Percentiles rank a stretch among this genome's conserved stretches.
Conservation (phyloP, 2,797 vertebrate genomes). For the Falco biarmicus region DNA sequence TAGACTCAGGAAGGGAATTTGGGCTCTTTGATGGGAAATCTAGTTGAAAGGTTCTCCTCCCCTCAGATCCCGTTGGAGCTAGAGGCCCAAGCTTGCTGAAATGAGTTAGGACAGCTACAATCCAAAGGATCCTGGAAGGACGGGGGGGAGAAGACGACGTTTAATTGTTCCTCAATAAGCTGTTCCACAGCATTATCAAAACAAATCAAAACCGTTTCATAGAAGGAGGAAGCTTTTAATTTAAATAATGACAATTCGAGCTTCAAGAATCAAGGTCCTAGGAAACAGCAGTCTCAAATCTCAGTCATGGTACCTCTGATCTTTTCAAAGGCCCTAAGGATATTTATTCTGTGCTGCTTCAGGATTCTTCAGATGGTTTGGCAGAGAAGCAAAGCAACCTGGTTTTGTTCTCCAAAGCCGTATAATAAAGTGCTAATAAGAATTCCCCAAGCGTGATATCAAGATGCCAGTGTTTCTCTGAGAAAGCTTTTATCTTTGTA, state of each 20-base stretch:
- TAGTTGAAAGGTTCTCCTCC: constrained; percentile 44
- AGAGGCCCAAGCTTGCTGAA: constrained; percentile 3
- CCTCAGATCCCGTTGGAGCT: background rate
- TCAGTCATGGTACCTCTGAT: background rate
- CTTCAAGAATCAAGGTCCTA: background rate
- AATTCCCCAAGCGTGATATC: background rate
- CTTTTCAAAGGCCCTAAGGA: background rate
- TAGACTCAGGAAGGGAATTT: constrained; percentile 2
- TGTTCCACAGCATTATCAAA: constrained; percentile 3
- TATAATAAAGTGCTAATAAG: constrained; percentile 5
- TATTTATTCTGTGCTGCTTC: background rate
- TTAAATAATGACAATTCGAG: constrained; percentile 30
- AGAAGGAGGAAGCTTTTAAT: constrained; percentile 38
- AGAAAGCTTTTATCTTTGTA: constrained; percentile 38
- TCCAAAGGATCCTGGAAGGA: background rate
- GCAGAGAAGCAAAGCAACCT: constrained; percentile 16
- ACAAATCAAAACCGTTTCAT: constrained; percentile 46
- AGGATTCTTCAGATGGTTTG: constrained; percentile 25
- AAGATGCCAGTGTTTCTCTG: background rate
- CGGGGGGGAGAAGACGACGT: background rate
- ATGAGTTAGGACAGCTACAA: constrained; percentile 31
- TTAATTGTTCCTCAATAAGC: constrained; percentile 54
- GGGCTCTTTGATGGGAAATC: constrained; percentile 7
- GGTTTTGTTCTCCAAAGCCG: background rate
- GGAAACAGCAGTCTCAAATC: constrained; percentile 28